Percentiles rank a stretch among this genome's conserved stretches.
Evolutionary conservation across 2,888 invertebrate species (phyloP).

Genomic region (Amblyjoppa proteus): DNA sequence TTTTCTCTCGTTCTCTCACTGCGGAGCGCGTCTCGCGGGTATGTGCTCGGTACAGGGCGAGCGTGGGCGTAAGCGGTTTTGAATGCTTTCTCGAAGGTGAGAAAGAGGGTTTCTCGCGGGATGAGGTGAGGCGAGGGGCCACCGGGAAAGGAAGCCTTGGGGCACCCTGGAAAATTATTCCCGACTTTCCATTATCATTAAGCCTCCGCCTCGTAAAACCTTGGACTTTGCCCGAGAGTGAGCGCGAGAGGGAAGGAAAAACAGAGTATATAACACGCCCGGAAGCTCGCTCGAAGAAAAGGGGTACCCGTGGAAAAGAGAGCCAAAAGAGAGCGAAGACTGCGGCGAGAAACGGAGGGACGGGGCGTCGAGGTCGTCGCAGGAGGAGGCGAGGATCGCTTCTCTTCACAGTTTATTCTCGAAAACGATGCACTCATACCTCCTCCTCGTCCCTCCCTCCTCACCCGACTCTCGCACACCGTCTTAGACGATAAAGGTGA

Average conservation of each 20-base stretch:
- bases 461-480: conserved; percentile 3
- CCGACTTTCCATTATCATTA: conserved; percentile 76
- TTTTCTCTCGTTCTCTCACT: conserved; percentile 27
- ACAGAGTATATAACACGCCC: conserved; percentile 27
- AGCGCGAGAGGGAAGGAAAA: conserved; percentile 9
- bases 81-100: conserved; percentile 57
- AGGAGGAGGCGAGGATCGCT: conserved; percentile 36
- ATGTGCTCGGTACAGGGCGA: conserved; percentile 11
- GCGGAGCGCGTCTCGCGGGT: not conserved
- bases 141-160: conserved; percentile 14
- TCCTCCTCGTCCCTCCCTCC: no score
- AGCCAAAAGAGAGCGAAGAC: conserved; percentile 14
- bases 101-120: conserved; percentile 21
- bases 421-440: conserved; percentile 44
- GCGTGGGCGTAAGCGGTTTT: conserved; percentile 19
- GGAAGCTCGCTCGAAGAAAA: conserved; percentile 30
- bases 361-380: conserved; percentile 35
- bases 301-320: conserved; percentile 13
- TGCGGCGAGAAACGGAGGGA: not conserved
- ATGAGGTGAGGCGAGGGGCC: conserved; percentile 17
- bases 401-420: conserved; percentile 55
- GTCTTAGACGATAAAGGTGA: conserved; percentile 48
- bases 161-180: conserved; percentile 72
- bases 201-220: conserved; percentile 67
- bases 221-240: conserved; percentile 49